Base-by-base conservation (phyloP, 2,113 vertebrate species). In the Tupaia chinensis region DNA sequence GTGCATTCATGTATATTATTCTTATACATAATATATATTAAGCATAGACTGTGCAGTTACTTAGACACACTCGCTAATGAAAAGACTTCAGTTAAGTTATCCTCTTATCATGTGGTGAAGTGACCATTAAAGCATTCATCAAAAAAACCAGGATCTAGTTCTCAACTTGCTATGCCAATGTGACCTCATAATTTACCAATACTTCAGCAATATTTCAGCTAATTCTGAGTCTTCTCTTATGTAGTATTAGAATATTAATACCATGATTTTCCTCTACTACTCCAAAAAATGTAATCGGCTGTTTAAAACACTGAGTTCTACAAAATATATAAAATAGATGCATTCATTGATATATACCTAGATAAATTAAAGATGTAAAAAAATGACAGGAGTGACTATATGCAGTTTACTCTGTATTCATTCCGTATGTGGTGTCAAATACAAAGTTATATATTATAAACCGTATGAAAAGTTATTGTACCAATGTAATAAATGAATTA, bases 111-210 rank as follows among this genome's bases (percentile, higher is more conserved):
- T 23, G 20, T 3, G 1, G 3, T 6, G 3, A 9, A n/a, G 11
- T 15, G 0, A 8, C 17, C 9, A 23, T n/a, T 73, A 17, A 7
- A 0, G 1, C 5, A 16, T 19, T 1, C 5, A 32, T n/a, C 61
- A 68, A 65, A 44, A 19, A 29, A 10, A n/a, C 9, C 61, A 34
- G 22, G 3, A 22, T 60, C 87, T 4, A 10, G 2, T 91, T 70
- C 32, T 86, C 10, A 56, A 10, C 65, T 58, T n/a, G 5, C 14
- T 56, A 1, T 32, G 8, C 13, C 11, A 66, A 0, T 7, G 0
- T 60, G 19, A 3, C 54, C 32, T 65, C 76, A 84, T 17, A 76
- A 70, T 15, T 34, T 79, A 63, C 3, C 32, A 89, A 17, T 29
- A n/a, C 29, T n/a, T 87, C 22, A n/a, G 72, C 61, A 68, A 5